A percentile compares a stretch with the other conserved stretches of the same genome.
Evolutionary conservation across 1,140 invertebrate species (phyloP).

Genomic region (Drosophila busckii): DNA sequence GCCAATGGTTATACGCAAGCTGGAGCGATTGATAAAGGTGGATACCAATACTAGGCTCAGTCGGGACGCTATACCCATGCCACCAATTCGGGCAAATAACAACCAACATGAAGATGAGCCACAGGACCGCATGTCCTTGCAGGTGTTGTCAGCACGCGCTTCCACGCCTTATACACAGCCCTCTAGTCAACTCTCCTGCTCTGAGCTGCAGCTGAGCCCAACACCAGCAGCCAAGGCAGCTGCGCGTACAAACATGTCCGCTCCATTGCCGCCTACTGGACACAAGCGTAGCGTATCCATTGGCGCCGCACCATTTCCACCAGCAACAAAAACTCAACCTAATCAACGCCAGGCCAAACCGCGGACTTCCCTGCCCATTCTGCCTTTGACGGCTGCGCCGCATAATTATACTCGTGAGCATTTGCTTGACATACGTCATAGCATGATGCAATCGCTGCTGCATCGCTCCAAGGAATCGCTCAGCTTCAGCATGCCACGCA

Average conservation of each 20-base stretch:
- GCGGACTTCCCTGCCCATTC: neutral
- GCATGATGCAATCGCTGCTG: constrained; percentile 44
- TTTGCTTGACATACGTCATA: constrained; percentile 59
- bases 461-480: constrained; percentile 40
- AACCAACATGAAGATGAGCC: constrained; percentile 41
- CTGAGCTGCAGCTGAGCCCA: constrained; percentile 60
- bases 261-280: neutral
- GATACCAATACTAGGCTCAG: constrained; percentile 17
- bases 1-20: constrained; percentile 27
- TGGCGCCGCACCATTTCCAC: constrained; percentile 7
- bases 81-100: constrained; percentile 2
- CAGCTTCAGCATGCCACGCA: constrained; percentile 51
- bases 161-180: constrained; percentile 67
- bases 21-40: constrained; percentile 46
- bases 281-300: constrained; percentile 12
- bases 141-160: constrained; percentile 62
- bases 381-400: neutral
- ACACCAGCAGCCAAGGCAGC: neutral
- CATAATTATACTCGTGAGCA: constrained; percentile 48
- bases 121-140: constrained; percentile 38
- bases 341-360: constrained; percentile 9
- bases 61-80: constrained; percentile 56
- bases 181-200: constrained; percentile 54
- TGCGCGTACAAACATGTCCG: neutral
- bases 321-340: constrained; percentile 6